A percentile compares a stretch with the other conserved stretches of the same genome.
phyloP scores from a whole-genome alignment of 2,113 vertebrate species.

The Thermophis baileyi region DNA sequence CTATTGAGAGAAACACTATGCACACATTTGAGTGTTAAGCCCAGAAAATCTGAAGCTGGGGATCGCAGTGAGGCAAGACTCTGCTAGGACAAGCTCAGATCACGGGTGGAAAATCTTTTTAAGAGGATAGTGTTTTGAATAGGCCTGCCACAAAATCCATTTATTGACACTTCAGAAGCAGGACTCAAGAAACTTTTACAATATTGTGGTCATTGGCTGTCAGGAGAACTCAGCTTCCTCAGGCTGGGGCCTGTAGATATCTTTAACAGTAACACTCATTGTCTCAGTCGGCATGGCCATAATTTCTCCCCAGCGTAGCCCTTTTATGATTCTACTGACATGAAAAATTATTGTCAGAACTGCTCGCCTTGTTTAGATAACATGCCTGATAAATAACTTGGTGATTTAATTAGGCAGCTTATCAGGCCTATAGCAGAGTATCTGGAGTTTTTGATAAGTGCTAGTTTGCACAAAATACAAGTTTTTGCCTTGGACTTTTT shows the following conservation, averaged over 20 bases:
- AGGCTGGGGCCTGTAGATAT: not conserved
- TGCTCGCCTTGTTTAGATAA: not conserved
- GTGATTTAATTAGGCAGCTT: not conserved
- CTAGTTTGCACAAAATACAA: not conserved
- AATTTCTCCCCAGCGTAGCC: not conserved
- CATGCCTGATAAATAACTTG: not conserved
- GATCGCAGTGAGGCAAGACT: not conserved
- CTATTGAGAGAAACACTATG: not conserved
- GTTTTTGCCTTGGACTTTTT: not conserved
- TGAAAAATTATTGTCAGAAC: not conserved
- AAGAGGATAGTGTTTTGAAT: not conserved
- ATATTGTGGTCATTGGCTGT: not conserved
- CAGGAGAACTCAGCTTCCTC: not conserved
- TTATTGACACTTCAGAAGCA: not conserved
- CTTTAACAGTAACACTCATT: not conserved
- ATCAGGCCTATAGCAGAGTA: not conserved
- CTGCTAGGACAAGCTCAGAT: not conserved
- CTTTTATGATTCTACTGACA: not conserved
- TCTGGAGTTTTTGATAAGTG: not conserved
- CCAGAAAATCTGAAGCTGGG: not conserved
- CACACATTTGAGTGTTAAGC: not conserved
- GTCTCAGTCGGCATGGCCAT: not conserved
- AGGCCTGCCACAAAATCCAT: not conserved
- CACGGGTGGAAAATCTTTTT: not conserved
- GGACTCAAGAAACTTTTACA: not conserved